These are phyloP conservation scores for Gastracanthus pulcherrimus DNA, from an alignment of 2,888 invertebrate genomes.

Conservation along the genomic window DNA sequence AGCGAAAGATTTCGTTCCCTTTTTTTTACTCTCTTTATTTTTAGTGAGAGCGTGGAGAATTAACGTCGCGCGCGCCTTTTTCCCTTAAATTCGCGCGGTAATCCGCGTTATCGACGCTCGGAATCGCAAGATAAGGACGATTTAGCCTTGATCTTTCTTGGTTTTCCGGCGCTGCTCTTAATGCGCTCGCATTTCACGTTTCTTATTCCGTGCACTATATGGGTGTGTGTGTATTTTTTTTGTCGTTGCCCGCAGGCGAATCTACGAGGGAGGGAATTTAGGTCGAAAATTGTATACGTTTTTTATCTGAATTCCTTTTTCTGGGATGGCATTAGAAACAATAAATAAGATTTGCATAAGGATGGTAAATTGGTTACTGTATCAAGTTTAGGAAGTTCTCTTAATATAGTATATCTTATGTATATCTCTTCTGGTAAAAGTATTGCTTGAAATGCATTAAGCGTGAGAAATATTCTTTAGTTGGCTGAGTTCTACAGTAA, in stretches of 20 bases:
- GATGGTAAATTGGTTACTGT: not conserved
- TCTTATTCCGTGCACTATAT: slow-evolving; percentile 2
- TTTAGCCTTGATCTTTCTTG: slow-evolving; percentile 11
- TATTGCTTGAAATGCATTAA: too few species aligned
- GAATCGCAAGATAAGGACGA: slow-evolving; percentile 42
- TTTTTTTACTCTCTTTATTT: slow-evolving; percentile 19
- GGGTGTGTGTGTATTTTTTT: slow-evolving; percentile 4
- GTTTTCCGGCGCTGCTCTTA: not conserved
- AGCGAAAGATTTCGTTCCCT: not conserved
- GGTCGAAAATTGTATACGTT: not conserved
- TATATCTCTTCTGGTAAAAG: too few species aligned
- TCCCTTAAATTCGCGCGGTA: slow-evolving; percentile 22
- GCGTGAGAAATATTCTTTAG: too few species aligned
- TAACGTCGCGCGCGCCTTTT: slow-evolving; percentile 28
- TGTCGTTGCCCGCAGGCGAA: not conserved
- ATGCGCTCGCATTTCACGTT: slow-evolving; percentile 40
- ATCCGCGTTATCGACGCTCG: slow-evolving; percentile 33
- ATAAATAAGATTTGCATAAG: not conserved
- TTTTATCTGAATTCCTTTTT: not conserved
- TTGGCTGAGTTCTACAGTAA: too few species aligned
- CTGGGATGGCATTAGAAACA: slow-evolving; percentile 5
- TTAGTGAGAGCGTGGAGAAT: slow-evolving; percentile 7
- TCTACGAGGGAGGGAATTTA: not conserved
- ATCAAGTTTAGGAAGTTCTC: too few species aligned
- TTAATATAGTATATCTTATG: too few species aligned